Evolutionary conservation across 2,113 vertebrate species (phyloP), one percentile per base, ranked within the genome.

Genomic region (Pollachius pollachius): DNA sequence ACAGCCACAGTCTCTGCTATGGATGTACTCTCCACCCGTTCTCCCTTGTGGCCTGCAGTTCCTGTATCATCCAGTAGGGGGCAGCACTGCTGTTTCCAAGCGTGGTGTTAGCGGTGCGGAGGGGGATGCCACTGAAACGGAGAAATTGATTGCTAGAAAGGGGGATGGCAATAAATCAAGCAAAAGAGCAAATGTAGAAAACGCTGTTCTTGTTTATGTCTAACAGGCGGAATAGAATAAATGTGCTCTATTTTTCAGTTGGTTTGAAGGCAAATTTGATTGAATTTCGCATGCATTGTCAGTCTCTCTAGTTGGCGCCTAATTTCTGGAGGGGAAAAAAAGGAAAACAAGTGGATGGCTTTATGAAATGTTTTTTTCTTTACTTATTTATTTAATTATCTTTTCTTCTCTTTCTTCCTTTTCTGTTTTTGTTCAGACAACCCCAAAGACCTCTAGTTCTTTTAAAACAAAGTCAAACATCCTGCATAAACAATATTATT

Each of bases 61-160:
- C 81, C 67, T 0, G 16, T 23, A 34, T 71, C 83, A 69, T 84
- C 85, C 96, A 95, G 94, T 94, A 97, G 96, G 93, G 95, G 88
- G 89, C 96, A 96, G 93, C 95, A 95, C 95, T 91, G 94, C 93
- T 95, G 95, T 89, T 95, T 84, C 72, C 86, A 89, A 81, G 41
- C 82, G 65, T 52, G 70, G 0, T 6, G 0, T 61, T 19, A 25
- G 64, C 52, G 8, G 11, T 7, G 41, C 41, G 41, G 41, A 9
- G 41, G 41, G 41, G 61, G 48, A n/a, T 37, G 80, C 79, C 80
- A 71, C 67, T 76, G 81, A 86, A 88, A 89, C 77, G 76, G 73
- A 82, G 71, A 86, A 90, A 88, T 90, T 91, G 89, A 90, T 91
- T 88, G 86, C 81, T 84, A 79, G 85, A 88, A 89, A 78, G 85